Conservation (phyloP, 2,113 vertebrate genomes). For the Coptodon rendalli region DNA sequence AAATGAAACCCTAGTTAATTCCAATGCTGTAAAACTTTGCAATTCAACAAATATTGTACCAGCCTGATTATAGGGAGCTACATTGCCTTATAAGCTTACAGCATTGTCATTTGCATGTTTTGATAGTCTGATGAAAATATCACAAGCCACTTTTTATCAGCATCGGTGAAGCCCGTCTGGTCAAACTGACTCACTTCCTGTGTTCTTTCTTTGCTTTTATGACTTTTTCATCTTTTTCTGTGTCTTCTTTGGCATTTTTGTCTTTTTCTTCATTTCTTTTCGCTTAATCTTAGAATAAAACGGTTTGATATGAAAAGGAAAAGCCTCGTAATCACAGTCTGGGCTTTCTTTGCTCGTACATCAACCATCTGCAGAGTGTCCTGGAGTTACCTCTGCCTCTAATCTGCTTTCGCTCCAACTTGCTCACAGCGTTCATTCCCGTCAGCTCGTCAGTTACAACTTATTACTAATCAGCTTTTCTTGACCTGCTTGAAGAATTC, state of each 20-base stretch:
- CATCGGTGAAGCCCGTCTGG: accelerated
- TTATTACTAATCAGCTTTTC: accelerated
- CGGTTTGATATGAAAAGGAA: neutral
- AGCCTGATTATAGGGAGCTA: neutral
- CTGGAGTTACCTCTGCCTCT: neutral
- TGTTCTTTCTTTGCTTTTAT: neutral
- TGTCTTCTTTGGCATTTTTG: neutral
- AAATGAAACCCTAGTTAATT: neutral
- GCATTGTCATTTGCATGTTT: neutral
- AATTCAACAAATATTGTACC: accelerated
- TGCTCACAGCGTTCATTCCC: neutral
- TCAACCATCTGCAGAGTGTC: neutral
- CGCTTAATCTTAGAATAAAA: accelerated
- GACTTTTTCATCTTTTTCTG: neutral
- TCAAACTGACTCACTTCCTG: neutral
- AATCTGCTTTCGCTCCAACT: neutral
- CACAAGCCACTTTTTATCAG: neutral
- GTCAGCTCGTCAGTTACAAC: neutral
- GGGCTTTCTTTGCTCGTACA: neutral
- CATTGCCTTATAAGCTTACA: neutral
- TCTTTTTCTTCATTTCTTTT: neutral
- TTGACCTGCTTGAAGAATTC: neutral
- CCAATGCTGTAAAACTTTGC: neutral
- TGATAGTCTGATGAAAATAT: neutral
- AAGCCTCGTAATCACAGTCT: neutral